Base-by-base conservation (phyloP, 2,113 vertebrate species). In the Microtus richardsoni region DNA sequence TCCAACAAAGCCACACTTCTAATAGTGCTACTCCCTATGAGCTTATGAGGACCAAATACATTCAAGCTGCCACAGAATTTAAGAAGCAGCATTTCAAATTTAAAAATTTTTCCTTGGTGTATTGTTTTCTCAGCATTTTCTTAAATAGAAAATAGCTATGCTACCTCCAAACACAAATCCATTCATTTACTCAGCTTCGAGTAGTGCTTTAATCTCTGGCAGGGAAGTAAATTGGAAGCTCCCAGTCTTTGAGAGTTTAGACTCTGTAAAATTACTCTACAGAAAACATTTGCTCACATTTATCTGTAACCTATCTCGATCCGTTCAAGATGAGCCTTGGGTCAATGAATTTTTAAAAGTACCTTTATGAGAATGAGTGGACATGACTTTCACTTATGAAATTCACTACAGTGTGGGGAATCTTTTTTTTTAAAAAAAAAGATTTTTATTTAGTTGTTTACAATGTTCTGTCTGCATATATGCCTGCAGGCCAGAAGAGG, bases 291-390 rank as follows among this genome's bases (percentile, higher is more conserved):
- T 49, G 19, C 49, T 88, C 80, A 70, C 4, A 87, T 87, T 87
- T n/a, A 26, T 74, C 85, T 52, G 39, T 89, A 62, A 49, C 28
- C 9, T 91, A 84, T 68, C 92, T 92, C 33, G 30, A 79, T 64
- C 79, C 19, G 39, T 91, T 19, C 24, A 86, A 58, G 30, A 58
- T 80, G 30, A 75, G 49, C 7, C 11, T 91, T 91, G 17, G 52
- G 85, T 54, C 91, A 91, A 21, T 83, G 62, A 47, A 84, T 36
- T 74, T 17, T 73, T 96, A 92, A 68, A 82, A 64, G 74, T 7
- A 60, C 73, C 2, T 80, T 88, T 93, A 84, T 11, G 4, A 92
- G 60, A 83, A 84, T 71, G 14, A 84, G 30, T 82, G 70, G 7
- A n/a, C 4, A 33, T 39, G 22, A 86, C 3, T 41, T 28, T 62